Conservation (phyloP, 1,140 invertebrate genomes). For the Acyrthosiphon pisum region DNA sequence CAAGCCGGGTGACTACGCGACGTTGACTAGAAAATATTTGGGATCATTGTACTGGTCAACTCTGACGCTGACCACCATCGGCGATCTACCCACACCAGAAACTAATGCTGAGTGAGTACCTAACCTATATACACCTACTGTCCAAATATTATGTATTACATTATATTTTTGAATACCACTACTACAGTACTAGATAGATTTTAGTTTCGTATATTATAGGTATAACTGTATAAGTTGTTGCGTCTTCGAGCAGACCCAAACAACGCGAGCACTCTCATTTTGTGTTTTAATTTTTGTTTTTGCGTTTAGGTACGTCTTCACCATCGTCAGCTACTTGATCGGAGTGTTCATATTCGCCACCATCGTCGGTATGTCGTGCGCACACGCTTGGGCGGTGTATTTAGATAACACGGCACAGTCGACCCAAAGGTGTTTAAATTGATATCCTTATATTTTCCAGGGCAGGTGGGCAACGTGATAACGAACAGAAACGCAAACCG, state of each 20-base stretch:
- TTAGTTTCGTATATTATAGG: too few species aligned
- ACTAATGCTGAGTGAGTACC: slow-evolving; percentile 93
- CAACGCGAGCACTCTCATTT: background rate
- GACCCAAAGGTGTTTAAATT: slow-evolving; percentile 3
- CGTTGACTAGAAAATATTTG: slow-evolving; percentile 89
- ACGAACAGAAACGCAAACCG: slow-evolving; percentile 97
- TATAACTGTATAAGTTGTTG: background rate
- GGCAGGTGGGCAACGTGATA: slow-evolving; percentile 96
- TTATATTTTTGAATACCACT: background rate
- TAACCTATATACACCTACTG: too few species aligned
- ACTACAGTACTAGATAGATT: background rate
- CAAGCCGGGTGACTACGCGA: slow-evolving; percentile 82
- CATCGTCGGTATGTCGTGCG: slow-evolving; percentile 78
- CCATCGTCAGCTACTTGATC: slow-evolving; percentile 95
- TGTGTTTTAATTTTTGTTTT: slow-evolving; percentile 62
- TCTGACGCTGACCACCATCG: slow-evolving; percentile 94
- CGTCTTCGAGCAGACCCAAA: background rate
- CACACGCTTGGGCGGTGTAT: background rate
- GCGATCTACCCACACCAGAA: slow-evolving; percentile 91
- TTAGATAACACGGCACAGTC: background rate
- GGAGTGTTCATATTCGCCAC: slow-evolving; percentile 98
- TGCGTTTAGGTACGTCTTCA: slow-evolving; percentile 87
- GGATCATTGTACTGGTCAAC: slow-evolving; percentile 96
- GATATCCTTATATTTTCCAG: slow-evolving; percentile 63
- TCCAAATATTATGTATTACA: background rate